These are phyloP conservation scores for Ibidorhyncha struthersii DNA, from an alignment of 2,113 vertebrate genomes.

Conservation along the genomic window DNA sequence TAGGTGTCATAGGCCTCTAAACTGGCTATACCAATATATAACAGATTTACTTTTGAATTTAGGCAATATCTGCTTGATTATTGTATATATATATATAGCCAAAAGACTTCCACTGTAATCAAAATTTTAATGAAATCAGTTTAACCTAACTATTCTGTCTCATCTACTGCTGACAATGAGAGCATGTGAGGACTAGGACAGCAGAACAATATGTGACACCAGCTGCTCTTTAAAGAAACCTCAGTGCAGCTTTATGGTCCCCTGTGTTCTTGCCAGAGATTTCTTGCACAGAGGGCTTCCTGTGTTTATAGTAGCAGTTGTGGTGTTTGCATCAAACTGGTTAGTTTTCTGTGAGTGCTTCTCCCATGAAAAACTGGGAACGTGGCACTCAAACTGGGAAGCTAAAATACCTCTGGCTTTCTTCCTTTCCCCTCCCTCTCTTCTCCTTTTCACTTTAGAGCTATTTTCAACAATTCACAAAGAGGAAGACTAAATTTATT, in stretches of 20 bases:
- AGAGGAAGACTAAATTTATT: background rate
- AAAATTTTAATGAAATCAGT: background rate
- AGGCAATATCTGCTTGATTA: background rate
- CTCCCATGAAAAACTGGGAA: background rate
- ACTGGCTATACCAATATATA: background rate
- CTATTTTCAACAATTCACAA: background rate
- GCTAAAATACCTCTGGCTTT: background rate
- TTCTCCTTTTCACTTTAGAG: background rate
- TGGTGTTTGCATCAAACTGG: background rate
- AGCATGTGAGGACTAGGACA: background rate
- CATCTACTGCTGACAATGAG: background rate
- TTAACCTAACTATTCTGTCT: background rate
- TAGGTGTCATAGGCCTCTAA: background rate
- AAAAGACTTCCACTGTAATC: background rate
- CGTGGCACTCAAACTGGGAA: background rate
- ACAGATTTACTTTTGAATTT: background rate
- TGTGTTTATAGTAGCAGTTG: background rate
- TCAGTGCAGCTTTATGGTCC: background rate
- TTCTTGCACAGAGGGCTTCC: background rate
- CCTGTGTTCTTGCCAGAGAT: background rate
- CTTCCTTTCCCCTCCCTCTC: background rate
- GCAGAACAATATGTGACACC: background rate
- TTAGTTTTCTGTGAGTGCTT: background rate
- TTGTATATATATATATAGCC: background rate
- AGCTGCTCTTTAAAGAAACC: background rate